Conservation (phyloP, 2,797 vertebrate genomes). For the Tolypeutes matacus region DNA sequence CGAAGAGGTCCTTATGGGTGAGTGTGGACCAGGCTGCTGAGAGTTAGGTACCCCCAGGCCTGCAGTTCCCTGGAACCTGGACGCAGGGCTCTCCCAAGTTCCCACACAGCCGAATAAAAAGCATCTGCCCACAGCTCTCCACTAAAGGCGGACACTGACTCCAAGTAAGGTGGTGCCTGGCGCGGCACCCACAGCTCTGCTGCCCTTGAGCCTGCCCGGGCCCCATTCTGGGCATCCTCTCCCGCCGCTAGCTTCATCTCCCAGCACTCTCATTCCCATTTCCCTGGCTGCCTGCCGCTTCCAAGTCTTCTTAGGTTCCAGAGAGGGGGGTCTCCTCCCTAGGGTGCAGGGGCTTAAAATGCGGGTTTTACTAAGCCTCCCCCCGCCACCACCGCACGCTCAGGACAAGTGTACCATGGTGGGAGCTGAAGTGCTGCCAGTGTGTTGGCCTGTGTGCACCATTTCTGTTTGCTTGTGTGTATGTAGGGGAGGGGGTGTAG, state of each 20-base stretch:
- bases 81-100: conserved; percentile 87
- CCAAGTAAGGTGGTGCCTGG: conserved; percentile 87
- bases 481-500: conserved; percentile 62
- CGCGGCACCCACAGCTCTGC: conserved; percentile 39
- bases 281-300: background rate
- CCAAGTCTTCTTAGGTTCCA: background rate
- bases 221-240: conserved; percentile 67
- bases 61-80: conserved; percentile 88
- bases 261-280: background rate
- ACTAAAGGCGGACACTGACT: conserved; percentile 87
- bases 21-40: conserved; percentile 98
- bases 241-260: background rate
- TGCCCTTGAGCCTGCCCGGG: conserved; percentile 66
- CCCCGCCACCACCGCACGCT: conserved; percentile 76
- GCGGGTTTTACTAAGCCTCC: conserved; percentile 55
- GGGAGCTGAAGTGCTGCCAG: conserved; percentile 75
- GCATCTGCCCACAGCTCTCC: conserved; percentile 84
- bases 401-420: conserved; percentile 75
- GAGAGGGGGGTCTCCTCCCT: background rate
- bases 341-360: background rate
- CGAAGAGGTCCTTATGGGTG: conserved; percentile 92
- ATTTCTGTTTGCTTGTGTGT: conserved; percentile 66
- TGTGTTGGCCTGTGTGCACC: conserved; percentile 71
- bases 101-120: conserved; percentile 88
- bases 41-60: conserved; percentile 93